A percentile compares a stretch with the other conserved stretches of the same genome.
Evolutionary conservation across 1,140 invertebrate genomes (phyloP).

Genomic region (Pseudoatta argentina): DNA sequence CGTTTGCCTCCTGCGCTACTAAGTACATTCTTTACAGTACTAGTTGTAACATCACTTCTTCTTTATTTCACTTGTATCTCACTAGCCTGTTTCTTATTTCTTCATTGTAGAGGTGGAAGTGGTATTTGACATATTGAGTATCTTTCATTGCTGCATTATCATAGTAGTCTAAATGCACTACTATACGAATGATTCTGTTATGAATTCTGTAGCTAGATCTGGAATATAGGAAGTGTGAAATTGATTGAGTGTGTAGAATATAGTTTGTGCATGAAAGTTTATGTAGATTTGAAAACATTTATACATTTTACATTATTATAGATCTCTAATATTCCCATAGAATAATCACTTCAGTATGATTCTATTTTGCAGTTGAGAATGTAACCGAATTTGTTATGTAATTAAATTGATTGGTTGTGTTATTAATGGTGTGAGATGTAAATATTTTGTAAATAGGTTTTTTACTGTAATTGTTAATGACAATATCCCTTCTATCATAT

Average conservation of each 20-base stretch:
- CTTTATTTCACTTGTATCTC: not conserved
- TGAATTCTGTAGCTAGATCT: not conserved
- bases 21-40: constrained; percentile 27
- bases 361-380: not conserved
- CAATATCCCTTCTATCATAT: constrained; percentile 17
- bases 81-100: not conserved
- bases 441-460: constrained; percentile 7
- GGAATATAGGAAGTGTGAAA: not conserved
- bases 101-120: constrained; percentile 15
- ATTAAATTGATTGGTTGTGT: not conserved
- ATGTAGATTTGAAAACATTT: not conserved
- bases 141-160: not conserved
- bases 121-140: not conserved
- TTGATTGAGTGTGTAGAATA: not conserved
- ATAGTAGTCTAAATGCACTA: not conserved
- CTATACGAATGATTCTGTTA: not conserved
- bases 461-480: not conserved
- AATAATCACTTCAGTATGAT: constrained; percentile 9
- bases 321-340: not conserved
- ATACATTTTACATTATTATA: not conserved
- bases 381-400: constrained; percentile 7
- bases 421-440: constrained; percentile 11
- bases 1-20: not conserved
- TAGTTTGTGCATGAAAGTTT: not conserved
- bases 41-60: constrained; percentile 53